Evolutionary conservation across 1,140 invertebrate genomes (phyloP), one percentile per base, ranked within the genome.

Genomic region (Danaus melanippus): DNA sequence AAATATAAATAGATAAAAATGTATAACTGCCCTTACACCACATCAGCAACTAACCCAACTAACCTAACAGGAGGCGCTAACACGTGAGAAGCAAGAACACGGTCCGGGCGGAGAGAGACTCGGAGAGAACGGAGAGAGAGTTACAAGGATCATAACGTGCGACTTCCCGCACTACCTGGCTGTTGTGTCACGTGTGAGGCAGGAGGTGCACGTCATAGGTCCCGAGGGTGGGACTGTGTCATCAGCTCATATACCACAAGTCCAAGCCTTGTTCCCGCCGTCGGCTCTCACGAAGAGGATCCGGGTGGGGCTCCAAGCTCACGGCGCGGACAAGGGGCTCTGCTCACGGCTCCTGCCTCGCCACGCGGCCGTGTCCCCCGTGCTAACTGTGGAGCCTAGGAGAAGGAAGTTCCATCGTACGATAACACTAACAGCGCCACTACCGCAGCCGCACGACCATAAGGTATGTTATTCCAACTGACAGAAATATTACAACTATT

Each of bases 91-190:
- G 76, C 95, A 96, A 84, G 94, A 96, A 84, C 93, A 93, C 69
- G 94, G 96, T 88, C 60, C 55, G 5, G 67, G 61, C 42, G 82
- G 84, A n/a, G 87, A 87, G 54, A 61, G 70, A 0, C 60, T 86
- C 0, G 75, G 76, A 9, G 81, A 84, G 66, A 62, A 55, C 46
- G 84, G 84, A 9, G 81, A 81, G 59, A 89, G 97, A 41, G 96
- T 98, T 67, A 96, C 96, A 8, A 90, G 96, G 66, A 97, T 98
- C 71, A 88, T 98, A 46, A 98, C 97, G 0, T 95, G 94, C 60
- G 97, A 98, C 84, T 97, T 99, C 86, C 97, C 97, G 3, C 95
- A 97, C 87, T 99, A 98, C 85, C 96, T 99, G 80, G 97, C 97
- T 8, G 93, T 98, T 32, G 94, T 99, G 39, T 96, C 96, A 5